These are phyloP conservation scores for Leptinotarsa tumamoca DNA, from an alignment of 2,888 invertebrate genomes.

Conservation along the genomic window DNA sequence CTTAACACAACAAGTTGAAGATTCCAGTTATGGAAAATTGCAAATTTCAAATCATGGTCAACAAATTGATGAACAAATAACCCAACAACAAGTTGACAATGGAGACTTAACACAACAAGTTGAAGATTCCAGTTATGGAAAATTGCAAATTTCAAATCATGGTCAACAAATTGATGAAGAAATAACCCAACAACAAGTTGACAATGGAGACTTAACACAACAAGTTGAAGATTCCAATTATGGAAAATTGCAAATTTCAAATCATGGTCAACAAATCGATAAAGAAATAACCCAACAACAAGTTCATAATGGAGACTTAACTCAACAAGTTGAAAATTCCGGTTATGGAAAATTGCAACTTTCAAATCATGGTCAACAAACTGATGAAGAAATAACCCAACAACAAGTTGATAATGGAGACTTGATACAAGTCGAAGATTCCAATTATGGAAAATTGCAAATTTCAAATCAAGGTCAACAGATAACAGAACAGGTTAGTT, in stretches of 20 bases:
- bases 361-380: constrained; percentile 30
- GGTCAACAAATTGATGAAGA: constrained; percentile 19
- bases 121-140: constrained; percentile 4
- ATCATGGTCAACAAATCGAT: constrained; percentile 27
- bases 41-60: constrained; percentile 23
- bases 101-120: constrained; percentile 47
- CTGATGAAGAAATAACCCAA: constrained; percentile 48
- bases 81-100: no score
- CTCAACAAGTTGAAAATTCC: background rate
- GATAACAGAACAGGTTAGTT: background rate
- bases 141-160: constrained; percentile 21
- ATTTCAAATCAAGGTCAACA: constrained; percentile 30
- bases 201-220: constrained; percentile 49
- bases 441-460: background rate
- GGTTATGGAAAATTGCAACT: constrained; percentile 11
- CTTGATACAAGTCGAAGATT: no score
- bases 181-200: constrained; percentile 32
- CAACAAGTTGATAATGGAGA: constrained; percentile 22
- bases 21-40: background rate
- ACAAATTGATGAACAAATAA: constrained; percentile 1
- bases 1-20: constrained; percentile 47
- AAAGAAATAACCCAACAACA: constrained; percentile 25
- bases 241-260: constrained; percentile 7
- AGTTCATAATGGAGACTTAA: constrained; percentile 1
- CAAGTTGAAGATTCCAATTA: constrained; percentile 17